Conservation (phyloP, 2,888 invertebrate genomes). For the Nowickia ferox region DNA sequence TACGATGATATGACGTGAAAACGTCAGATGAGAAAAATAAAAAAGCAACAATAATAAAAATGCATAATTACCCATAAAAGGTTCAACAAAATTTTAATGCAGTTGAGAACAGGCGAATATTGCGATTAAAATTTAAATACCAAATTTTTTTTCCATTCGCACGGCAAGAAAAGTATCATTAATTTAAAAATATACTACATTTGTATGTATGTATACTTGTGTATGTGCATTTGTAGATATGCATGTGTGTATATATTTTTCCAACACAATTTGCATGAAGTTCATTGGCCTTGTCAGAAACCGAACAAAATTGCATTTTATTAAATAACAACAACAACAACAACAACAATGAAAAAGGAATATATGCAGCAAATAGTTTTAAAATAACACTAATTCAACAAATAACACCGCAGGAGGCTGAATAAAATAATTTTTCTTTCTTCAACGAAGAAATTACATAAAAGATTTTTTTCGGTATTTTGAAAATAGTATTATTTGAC, state of each 20-base stretch:
- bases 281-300: slow-evolving; percentile 41
- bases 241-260: slow-evolving; percentile 7
- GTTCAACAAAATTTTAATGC: slow-evolving; percentile 31
- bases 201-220: background rate
- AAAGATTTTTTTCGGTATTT: background rate
- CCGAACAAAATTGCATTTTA: slow-evolving; percentile 11
- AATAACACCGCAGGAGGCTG: slow-evolving; percentile 34
- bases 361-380: slow-evolving; percentile 21
- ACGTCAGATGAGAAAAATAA: background rate
- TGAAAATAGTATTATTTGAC: background rate
- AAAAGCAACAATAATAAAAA: background rate
- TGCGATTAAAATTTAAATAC: slow-evolving; percentile 48
- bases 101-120: slow-evolving; percentile 13
- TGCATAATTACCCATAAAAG: slow-evolving; percentile 34
- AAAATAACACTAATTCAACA: slow-evolving; percentile 44
- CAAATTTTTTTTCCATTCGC: slow-evolving; percentile 39
- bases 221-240: background rate
- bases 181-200: slow-evolving; percentile 36
- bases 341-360: background rate
- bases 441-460: slow-evolving; percentile 3
- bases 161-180: slow-evolving; percentile 32
- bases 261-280: slow-evolving; percentile 40
- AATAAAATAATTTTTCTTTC: background rate
- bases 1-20: background rate
- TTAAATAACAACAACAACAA: background rate